These are phyloP conservation scores for Camelus dromedarius DNA, from an alignment of 2,113 vertebrate genomes.

Conservation along the genomic window DNA sequence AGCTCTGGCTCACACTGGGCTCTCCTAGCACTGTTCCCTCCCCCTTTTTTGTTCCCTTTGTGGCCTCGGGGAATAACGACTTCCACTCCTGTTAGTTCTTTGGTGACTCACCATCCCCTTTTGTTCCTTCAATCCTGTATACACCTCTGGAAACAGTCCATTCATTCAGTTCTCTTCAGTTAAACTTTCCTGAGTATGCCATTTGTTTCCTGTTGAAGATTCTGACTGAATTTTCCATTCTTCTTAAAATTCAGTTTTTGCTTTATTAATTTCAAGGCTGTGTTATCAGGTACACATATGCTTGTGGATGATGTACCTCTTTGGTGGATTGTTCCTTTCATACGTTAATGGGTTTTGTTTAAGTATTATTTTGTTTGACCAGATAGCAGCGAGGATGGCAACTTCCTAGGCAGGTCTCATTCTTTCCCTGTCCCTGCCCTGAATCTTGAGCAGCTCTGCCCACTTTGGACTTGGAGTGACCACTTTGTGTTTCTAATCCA, in stretches of 20 bases:
- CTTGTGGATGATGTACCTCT: background rate
- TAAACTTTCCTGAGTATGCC: background rate
- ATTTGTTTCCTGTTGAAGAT: background rate
- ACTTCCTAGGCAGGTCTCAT: background rate
- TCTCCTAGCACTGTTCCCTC: background rate
- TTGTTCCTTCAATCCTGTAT: background rate
- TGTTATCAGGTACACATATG: background rate
- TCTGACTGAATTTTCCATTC: conserved; percentile 5
- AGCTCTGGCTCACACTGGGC: background rate
- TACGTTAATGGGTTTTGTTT: background rate
- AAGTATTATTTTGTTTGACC: conserved; percentile 3
- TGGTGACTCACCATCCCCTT: background rate
- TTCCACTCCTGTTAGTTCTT: background rate
- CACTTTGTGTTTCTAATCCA: background rate
- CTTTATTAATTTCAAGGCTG: background rate
- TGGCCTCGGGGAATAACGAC: background rate
- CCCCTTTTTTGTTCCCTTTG: background rate
- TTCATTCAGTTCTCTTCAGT: background rate
- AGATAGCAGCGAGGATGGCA: background rate
- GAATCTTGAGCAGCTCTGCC: background rate
- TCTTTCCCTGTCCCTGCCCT: background rate
- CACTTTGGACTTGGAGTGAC: background rate
- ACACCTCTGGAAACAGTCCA: background rate
- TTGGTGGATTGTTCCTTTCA: background rate
- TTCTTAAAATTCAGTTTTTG: conserved; percentile 19